phyloP scores from a whole-genome alignment of 1,140 invertebrate genomes.

The Solen grandis region DNA sequence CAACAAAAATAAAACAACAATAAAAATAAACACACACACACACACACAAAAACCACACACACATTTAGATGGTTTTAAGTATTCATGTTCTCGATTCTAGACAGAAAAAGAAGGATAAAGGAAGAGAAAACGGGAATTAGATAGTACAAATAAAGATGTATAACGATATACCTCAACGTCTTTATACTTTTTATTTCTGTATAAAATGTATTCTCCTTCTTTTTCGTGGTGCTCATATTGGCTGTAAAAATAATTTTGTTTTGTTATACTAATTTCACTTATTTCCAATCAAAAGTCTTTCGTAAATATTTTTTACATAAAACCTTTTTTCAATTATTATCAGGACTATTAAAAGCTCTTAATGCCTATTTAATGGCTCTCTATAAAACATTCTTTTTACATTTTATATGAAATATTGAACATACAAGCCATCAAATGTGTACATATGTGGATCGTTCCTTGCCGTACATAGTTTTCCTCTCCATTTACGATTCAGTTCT shows the following conservation, averaged over 20 bases:
- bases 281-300: neutral
- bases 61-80: neutral
- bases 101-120: no score
- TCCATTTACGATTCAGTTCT: slow-evolving; percentile 4
- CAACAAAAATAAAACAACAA: no score
- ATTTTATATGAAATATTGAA: neutral
- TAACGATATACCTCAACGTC: slow-evolving; percentile 31
- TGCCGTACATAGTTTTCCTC: slow-evolving; percentile 16
- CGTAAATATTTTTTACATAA: neutral
- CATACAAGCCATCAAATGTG: slow-evolving; percentile 36
- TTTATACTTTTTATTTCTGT: neutral
- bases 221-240: slow-evolving; percentile 20
- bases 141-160: no score
- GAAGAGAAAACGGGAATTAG: no score
- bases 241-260: neutral
- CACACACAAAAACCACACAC: neutral
- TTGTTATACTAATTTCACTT: neutral
- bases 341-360: neutral
- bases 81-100: neutral
- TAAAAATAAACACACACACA: neutral
- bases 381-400: neutral
- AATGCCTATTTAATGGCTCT: neutral
- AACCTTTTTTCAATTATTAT: no score
- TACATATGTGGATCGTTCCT: slow-evolving; percentile 37
- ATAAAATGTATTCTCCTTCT: slow-evolving; percentile 8